Evolutionary conservation across 2,888 invertebrate genomes (phyloP).

Genomic region (Metallyticus violacea): DNA sequence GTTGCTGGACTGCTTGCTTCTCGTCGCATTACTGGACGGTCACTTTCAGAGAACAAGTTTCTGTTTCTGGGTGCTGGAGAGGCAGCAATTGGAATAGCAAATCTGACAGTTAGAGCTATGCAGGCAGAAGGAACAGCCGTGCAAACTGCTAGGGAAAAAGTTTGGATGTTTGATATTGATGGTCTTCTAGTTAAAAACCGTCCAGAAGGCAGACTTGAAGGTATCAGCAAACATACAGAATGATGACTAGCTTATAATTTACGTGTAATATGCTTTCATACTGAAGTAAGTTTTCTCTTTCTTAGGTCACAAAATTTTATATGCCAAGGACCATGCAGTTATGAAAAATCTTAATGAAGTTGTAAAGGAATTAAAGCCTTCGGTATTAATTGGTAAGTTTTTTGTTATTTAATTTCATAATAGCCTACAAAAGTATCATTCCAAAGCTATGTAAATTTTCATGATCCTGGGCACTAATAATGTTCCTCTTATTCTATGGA

Average conservation of each 20-base stretch:
- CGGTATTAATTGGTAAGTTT: slow-evolving; percentile 76
- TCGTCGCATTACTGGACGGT: slow-evolving; percentile 71
- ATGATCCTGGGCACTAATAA: no score
- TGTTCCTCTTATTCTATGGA: no score
- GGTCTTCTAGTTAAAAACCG: slow-evolving; percentile 78
- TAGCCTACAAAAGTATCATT: no score
- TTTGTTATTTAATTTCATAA: neutral
- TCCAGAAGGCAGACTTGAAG: slow-evolving; percentile 51
- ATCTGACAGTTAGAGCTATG: slow-evolving; percentile 87
- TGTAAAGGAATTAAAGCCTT: slow-evolving; percentile 81
- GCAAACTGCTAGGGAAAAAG: slow-evolving; percentile 78
- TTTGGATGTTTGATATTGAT: slow-evolving; percentile 94
- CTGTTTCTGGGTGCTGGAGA: slow-evolving; percentile 89
- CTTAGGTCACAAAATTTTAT: slow-evolving; percentile 62
- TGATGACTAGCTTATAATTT: neutral
- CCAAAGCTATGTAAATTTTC: no score
- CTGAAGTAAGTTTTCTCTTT: neutral
- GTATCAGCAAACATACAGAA: neutral
- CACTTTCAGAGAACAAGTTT: slow-evolving; percentile 81
- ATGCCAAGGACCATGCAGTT: slow-evolving; percentile 75
- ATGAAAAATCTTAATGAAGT: slow-evolving; percentile 76
- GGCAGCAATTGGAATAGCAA: slow-evolving; percentile 90
- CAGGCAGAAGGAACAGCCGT: slow-evolving; percentile 59
- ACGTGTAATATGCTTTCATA: neutral
- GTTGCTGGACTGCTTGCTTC: slow-evolving; percentile 89